Percentiles rank a stretch among this genome's conserved stretches.
phyloP scores from a whole-genome alignment of 2,113 vertebrate species.

The Ictidomys tridecemlineatus region DNA sequence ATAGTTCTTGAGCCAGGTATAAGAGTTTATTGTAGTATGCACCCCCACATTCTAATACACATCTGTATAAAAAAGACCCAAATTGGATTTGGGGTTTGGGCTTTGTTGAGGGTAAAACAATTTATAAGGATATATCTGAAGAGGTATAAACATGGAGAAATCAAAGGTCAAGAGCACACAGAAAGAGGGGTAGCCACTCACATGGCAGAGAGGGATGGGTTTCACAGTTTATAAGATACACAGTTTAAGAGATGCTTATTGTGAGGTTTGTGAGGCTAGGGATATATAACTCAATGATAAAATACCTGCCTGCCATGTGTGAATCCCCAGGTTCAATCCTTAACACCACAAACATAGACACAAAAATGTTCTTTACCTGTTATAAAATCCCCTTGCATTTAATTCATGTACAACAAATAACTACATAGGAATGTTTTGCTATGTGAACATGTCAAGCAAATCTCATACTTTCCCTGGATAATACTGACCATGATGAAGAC shows the following conservation, averaged over 20 bases:
- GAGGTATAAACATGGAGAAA: neutral
- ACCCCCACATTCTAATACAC: too few species aligned
- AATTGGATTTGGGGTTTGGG: too few species aligned
- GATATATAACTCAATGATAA: neutral
- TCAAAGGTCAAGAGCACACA: neutral
- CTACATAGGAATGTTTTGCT: neutral
- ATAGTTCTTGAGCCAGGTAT: too few species aligned
- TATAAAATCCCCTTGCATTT: neutral
- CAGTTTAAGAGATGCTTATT: neutral
- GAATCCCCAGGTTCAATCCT: neutral
- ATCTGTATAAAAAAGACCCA: too few species aligned
- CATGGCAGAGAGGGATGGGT: too few species aligned
- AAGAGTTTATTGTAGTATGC: too few species aligned
- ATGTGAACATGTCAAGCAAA: slow-evolving; percentile 32
- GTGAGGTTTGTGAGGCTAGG: too few species aligned
- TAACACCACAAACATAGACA: neutral
- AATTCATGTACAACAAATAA: slow-evolving; percentile 40
- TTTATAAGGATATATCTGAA: neutral
- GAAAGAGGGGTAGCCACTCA: neutral
- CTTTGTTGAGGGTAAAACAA: too few species aligned
- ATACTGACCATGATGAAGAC: neutral
- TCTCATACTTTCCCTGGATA: neutral
- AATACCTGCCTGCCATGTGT: neutral
- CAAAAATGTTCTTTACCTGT: neutral
- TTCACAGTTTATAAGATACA: neutral